Base-by-base conservation (phyloP, 2,113 vertebrate species). In the Hepsetus odoe region DNA sequence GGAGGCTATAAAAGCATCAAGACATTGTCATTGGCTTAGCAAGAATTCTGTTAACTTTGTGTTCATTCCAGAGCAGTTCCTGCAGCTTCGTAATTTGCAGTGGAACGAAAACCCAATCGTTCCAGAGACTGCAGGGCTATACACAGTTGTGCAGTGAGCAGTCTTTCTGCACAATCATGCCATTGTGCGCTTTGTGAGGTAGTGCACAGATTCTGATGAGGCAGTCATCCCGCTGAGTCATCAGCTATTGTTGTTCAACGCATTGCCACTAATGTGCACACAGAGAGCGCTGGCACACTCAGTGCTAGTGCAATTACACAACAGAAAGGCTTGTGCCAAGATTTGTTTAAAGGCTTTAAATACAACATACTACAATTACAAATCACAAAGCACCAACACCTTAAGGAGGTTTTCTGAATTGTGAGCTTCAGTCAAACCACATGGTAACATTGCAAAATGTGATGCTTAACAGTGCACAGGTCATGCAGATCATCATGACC, bases 211-310 rank as follows among this genome's bases (percentile, higher is more conserved):
- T 42, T 61, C 38, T 64, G 66, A 51, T 53, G 55, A 80, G 55
- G 56, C 32, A 3, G 16, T 71, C 65, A 38, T 69, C 40, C 26
- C 38, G 49, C 79, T 30, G 80, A 77, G 28, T 81, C 80, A 81
- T 77, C 69, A 53, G 68, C 67, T 58, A 35, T 55, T 66, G 64
- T 68, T 59, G 46, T 71, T 64, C 79, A 16, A 18, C 9, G 65
- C 56, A 24, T n/a, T 35, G 26, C 61, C 26, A 67, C 33, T 3
- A 38, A n/a, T 22, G 18, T 42, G 66, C 44, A 53, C 38, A 55
- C 11, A 42, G 49, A 26, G 12, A 24, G 66, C 42, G 4, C 20
- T 42, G 55, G 71, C 35, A 56, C 16, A 66, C 20, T 40, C 46
- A 66, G 20, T 18, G 22, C 74, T 24, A 14, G 33, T 22, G 32